Percentiles rank a stretch among this genome's conserved stretches.
Evolutionary conservation across 35 echinoderm and acorn worm genomes (phyloP).

Genomic region (Ophioderma brevispina): DNA sequence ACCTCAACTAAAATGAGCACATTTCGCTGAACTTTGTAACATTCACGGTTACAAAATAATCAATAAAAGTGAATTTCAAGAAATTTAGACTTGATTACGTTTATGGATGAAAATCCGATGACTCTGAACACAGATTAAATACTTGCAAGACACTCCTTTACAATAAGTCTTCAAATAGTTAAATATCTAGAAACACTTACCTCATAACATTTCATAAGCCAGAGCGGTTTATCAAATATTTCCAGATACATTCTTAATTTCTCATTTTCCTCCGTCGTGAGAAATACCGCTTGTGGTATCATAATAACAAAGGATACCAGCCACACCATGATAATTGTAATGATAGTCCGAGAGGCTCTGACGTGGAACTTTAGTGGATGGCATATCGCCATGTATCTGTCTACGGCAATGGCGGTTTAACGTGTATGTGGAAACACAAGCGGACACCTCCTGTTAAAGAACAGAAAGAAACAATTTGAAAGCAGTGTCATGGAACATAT

Average conservation of each 20-base stretch:
- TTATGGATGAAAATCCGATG: too few species aligned
- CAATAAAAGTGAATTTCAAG: too few species aligned
- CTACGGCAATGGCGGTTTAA: slow-evolving; percentile 87
- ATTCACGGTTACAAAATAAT: too few species aligned
- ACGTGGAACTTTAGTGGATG: slow-evolving; percentile 89
- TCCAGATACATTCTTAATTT: not conserved
- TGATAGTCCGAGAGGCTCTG: slow-evolving; percentile 58
- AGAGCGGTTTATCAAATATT: slow-evolving; percentile 10
- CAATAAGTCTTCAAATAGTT: too few species aligned
- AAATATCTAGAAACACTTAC: too few species aligned
- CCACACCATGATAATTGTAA: slow-evolving; percentile 78
- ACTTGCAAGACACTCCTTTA: too few species aligned
- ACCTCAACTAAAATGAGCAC: too few species aligned
- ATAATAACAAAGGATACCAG: slow-evolving; percentile 63
- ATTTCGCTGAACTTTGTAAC: too few species aligned
- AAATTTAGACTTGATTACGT: too few species aligned
- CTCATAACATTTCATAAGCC: slow-evolving; percentile 47
- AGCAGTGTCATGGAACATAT: too few species aligned
- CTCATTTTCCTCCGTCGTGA: not conserved
- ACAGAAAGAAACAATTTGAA: too few species aligned
- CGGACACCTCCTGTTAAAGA: slow-evolving; percentile 67
- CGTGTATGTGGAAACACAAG: slow-evolving; percentile 87
- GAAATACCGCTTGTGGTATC: slow-evolving; percentile 56
- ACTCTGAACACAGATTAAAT: too few species aligned
- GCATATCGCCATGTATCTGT: slow-evolving; percentile 97